Evolutionary conservation across 2,888 invertebrate genomes (phyloP).

Genomic region (Zootermopsis nevadensis): DNA sequence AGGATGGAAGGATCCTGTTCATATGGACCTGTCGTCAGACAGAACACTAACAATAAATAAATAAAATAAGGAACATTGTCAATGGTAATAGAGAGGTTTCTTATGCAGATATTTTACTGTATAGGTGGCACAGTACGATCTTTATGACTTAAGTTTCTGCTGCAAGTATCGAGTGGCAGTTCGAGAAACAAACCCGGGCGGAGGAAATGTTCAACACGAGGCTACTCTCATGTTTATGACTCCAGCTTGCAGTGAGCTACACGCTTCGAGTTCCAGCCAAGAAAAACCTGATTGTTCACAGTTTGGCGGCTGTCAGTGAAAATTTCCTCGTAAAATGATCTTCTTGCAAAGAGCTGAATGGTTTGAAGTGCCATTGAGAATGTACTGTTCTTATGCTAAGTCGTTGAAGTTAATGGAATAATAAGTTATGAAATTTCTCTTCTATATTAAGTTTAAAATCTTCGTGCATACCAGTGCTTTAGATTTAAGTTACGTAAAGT

Average conservation of each 20-base stretch:
- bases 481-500: too few relatives aligned
- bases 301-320: not conserved
- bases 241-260: conserved; percentile 64
- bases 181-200: conserved; percentile 60
- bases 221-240: conserved; percentile 67
- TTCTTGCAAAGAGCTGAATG: not conserved
- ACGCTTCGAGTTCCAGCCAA: not conserved
- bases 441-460: too few relatives aligned
- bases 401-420: too few relatives aligned
- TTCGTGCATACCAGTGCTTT: too few relatives aligned
- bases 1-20: too few relatives aligned
- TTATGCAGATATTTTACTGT: too few relatives aligned
- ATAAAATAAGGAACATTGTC: too few relatives aligned
- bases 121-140: conserved; percentile 68
- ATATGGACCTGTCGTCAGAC: too few relatives aligned
- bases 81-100: too few relatives aligned
- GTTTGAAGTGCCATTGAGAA: not conserved
- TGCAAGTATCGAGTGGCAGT: conserved; percentile 70
- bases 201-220: conserved; percentile 59
- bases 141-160: conserved; percentile 69
- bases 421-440: too few relatives aligned
- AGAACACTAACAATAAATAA: too few relatives aligned
- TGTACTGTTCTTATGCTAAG: too few relatives aligned
- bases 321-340: not conserved
- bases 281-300: conserved; percentile 27